A percentile compares a stretch with the other conserved stretches of the same genome.
phyloP scores from a whole-genome alignment of 2,888 invertebrate genomes.

The Drosophila mayaguana region DNA sequence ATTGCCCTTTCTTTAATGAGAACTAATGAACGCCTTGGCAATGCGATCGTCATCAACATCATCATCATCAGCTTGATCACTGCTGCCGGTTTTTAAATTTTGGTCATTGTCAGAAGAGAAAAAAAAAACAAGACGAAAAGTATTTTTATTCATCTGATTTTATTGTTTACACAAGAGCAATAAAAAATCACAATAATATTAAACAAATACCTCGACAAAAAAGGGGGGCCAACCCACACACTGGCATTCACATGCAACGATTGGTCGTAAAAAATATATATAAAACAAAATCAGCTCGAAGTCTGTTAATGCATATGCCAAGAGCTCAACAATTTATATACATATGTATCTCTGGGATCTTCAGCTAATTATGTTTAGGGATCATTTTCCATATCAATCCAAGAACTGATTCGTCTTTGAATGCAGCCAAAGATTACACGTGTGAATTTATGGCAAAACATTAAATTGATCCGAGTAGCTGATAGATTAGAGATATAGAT shows the following conservation, averaged over 20 bases:
- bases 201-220: slow-evolving; percentile 21
- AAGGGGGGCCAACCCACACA: slow-evolving; percentile 38
- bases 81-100: slow-evolving; percentile 53
- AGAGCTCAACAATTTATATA: background rate
- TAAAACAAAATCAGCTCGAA: background rate
- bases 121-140: too few relatives aligned
- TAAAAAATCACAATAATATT: slow-evolving; percentile 45
- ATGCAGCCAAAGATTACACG: background rate
- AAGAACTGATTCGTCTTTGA: background rate
- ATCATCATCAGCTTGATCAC: slow-evolving; percentile 4
- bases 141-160: slow-evolving; percentile 27
- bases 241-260: slow-evolving; percentile 35
- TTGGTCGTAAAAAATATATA: slow-evolving; percentile 6
- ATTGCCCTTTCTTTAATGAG: slow-evolving; percentile 49
- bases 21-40: slow-evolving; percentile 61
- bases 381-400: background rate
- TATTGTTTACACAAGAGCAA: slow-evolving; percentile 44
- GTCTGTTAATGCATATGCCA: slow-evolving; percentile 12
- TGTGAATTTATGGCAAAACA: slow-evolving; percentile 13
- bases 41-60: slow-evolving; percentile 18
- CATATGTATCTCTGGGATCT: slow-evolving; percentile 3
- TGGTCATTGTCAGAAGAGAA: slow-evolving; percentile 25
- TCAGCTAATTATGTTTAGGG: background rate
- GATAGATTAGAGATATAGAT: background rate
- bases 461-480: background rate